Evolutionary conservation across 2,888 invertebrate species (phyloP), one percentile per base, ranked within the genome.

Genomic region (Hemaris fuciformis): DNA sequence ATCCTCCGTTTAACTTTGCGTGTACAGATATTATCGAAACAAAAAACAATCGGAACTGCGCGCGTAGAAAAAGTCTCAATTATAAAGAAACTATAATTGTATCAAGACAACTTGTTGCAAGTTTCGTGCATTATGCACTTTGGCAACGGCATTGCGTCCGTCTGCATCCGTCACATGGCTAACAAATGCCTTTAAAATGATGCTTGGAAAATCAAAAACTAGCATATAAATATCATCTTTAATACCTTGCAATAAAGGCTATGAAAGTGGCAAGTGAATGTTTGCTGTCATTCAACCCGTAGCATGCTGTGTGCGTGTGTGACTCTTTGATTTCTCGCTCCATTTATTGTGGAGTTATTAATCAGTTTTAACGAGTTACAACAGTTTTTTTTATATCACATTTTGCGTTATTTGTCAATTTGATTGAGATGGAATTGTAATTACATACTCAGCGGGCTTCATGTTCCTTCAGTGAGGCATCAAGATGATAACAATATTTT

Each of bases 271-370:
- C 62, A 68, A 31, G 27, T 15, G 7, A 53, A 62, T 61, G 61
- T 70, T 62, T 70, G 62, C 56, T 61, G 27, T 57, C 64, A 60
- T 65, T 72, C 68, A 70, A n/a, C 15, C 66, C 69, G 70, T 72
- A 70, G 67, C 64, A 67, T 69, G 64, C 67, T 59, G 62, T 70
- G 71, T 75, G 80, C 81, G 80, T 84, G 81, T 78, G 72, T 73
- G 76, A 79, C 75, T 81, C 80, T 87, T 80, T 79, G 81, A 87
- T 88, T 88, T 84, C 76, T 76, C 85, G 90, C 84, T 89, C 89
- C 86, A 89, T 88, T 90, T 87, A 80, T 70, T 79, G 68, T 73
- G 67, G 69, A 75, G 79, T 77, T 73, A 82, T 88, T 88, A 88
- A 83, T 85, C 80, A 83, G 71, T 77, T 81, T 77, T 75, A 67